A percentile compares a stretch with the other conserved stretches of the same genome.
Evolutionary conservation across 1,140 invertebrate species (phyloP).

Genomic region (Drosophila triauraria): DNA sequence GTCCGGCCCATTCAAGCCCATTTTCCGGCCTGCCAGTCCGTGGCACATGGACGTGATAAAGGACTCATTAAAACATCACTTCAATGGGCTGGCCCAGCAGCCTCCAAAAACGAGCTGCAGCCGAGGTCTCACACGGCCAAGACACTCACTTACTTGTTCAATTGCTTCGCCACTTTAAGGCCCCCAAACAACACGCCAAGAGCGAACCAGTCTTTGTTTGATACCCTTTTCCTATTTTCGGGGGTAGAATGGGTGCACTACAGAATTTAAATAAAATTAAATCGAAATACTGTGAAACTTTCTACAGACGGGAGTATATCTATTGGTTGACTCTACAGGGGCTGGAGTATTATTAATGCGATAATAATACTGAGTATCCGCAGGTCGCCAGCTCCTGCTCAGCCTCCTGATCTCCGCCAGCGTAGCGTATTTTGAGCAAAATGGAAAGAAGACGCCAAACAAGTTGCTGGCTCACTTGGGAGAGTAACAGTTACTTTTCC

Average conservation of each 20-base stretch:
- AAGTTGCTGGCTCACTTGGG: slow-evolving; percentile 66
- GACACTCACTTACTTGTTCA: slow-evolving; percentile 75
- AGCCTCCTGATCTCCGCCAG: slow-evolving; percentile 10
- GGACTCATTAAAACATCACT: slow-evolving; percentile 83
- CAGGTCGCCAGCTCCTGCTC: neutral
- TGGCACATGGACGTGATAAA: slow-evolving; percentile 77
- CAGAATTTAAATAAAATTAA: neutral
- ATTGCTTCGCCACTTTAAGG: slow-evolving; percentile 80
- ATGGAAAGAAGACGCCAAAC: slow-evolving; percentile 76
- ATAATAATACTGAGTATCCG: slow-evolving; percentile 1
- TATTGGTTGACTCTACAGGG: too few relatives aligned
- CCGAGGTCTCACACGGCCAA: slow-evolving; percentile 21
- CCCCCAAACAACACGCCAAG: slow-evolving; percentile 53
- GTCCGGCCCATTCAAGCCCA: slow-evolving; percentile 37
- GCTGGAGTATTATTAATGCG: neutral
- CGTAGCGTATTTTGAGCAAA: slow-evolving; percentile 50
- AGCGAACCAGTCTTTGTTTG: slow-evolving; percentile 64
- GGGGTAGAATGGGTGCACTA: neutral
- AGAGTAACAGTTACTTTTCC: slow-evolving; percentile 80
- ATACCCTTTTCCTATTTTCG: slow-evolving; percentile 43
- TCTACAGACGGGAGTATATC: neutral
- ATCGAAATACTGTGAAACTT: neutral
- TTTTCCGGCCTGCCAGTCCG: slow-evolving; percentile 32
- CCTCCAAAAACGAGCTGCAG: slow-evolving; percentile 57
- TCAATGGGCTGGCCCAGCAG: slow-evolving; percentile 78